Evolutionary conservation across 2,113 vertebrate species (phyloP).

Genomic region (Chrysemys picta): DNA sequence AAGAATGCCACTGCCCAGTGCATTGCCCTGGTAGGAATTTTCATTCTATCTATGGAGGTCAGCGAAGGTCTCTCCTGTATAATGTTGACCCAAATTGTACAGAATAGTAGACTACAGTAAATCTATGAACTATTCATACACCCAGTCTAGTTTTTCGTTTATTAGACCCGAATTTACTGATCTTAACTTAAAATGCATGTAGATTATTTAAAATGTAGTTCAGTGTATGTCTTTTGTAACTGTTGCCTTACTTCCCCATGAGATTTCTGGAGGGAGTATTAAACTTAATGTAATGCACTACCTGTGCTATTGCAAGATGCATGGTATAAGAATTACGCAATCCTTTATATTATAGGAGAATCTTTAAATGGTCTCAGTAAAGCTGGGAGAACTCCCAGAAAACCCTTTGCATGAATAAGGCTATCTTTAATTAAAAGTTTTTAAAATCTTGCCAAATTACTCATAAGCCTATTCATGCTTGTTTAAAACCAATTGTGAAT

Average conservation of each 20-base stretch:
- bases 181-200: conserved; percentile 10
- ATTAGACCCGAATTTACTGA: conserved; percentile 15
- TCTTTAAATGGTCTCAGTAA: conserved; percentile 12
- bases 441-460: conserved; percentile 19
- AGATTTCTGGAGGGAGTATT: not conserved
- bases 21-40: not conserved
- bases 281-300: not conserved
- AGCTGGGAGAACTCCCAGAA: conserved; percentile 5
- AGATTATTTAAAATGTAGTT: not conserved
- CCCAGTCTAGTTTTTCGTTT: not conserved
- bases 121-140: conserved; percentile 49
- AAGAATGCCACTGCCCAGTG: not conserved
- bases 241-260: conserved; percentile 4
- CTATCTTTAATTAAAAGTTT: conserved; percentile 21
- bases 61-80: conserved; percentile 1
- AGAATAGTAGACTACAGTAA: not conserved
- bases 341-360: conserved; percentile 10
- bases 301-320: not conserved
- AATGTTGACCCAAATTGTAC: conserved; percentile 11
- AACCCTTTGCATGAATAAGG: not conserved
- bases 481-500: conserved; percentile 35
- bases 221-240: not conserved
- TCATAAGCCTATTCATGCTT: not conserved
- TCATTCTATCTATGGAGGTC: not conserved
- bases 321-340: not conserved